phyloP scores from a whole-genome alignment of 2,888 invertebrate species.

The Xylota segnis region DNA sequence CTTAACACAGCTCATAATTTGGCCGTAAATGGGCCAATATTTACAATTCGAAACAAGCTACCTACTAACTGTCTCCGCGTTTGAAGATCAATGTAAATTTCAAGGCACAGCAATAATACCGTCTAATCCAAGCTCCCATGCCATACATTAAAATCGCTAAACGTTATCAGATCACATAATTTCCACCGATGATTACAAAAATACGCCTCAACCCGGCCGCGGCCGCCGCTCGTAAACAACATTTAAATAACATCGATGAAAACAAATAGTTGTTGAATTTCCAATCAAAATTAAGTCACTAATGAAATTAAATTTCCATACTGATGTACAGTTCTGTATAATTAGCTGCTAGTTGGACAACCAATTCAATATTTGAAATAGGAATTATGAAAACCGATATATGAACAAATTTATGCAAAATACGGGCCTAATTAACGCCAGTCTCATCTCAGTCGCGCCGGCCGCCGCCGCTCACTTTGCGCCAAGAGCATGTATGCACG shows the following conservation, averaged over 20 bases:
- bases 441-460: conserved; percentile 35
- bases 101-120: conserved; percentile 5
- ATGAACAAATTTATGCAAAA: conserved; percentile 67
- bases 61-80: not conserved
- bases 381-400: conserved; percentile 43
- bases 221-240: conserved; percentile 46
- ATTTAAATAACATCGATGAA: conserved; percentile 49
- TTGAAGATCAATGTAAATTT: conserved; percentile 1
- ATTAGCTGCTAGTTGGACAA: conserved; percentile 55
- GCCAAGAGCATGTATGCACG: not conserved
- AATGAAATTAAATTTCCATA: conserved; percentile 73
- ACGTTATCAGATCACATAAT: conserved; percentile 61
- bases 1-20: not conserved
- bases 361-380: conserved; percentile 50
- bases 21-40: conserved; percentile 6
- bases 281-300: conserved; percentile 44
- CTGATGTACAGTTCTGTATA: conserved; percentile 63
- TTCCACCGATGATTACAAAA: conserved; percentile 40
- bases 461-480: conserved; percentile 40
- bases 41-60: not conserved
- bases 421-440: conserved; percentile 67
- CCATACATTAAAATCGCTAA: conserved; percentile 3
- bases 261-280: conserved; percentile 49
- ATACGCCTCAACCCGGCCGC: not conserved
- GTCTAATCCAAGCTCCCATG: not conserved